These are phyloP conservation scores for Campaea margaritaria DNA, from an alignment of 2,888 invertebrate genomes.

Conservation along the genomic window DNA sequence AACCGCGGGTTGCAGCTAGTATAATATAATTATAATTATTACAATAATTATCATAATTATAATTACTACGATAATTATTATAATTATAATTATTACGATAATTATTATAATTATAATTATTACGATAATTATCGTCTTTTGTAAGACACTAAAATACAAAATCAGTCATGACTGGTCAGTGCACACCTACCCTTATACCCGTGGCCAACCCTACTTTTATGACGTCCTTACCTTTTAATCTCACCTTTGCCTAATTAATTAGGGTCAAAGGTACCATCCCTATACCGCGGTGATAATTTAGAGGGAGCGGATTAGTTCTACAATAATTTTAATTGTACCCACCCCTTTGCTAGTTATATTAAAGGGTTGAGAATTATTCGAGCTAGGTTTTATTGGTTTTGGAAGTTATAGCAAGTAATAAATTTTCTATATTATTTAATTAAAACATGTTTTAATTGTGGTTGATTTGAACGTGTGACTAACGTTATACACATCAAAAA, in stretches of 20 bases:
- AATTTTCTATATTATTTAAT: neutral
- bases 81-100: no score
- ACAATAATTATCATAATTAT: no score
- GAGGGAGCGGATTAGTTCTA: slow-evolving; percentile 48
- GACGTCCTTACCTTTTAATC: slow-evolving; percentile 70
- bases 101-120: no score
- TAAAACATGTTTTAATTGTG: neutral
- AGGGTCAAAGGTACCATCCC: slow-evolving; percentile 58
- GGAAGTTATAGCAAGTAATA: slow-evolving; percentile 1
- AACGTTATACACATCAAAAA: no score
- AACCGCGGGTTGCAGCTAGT: no score
- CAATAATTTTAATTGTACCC: slow-evolving; percentile 64
- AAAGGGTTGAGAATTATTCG: slow-evolving; percentile 21
- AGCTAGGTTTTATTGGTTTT: slow-evolving; percentile 21
- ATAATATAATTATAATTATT: no score
- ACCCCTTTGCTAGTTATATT: slow-evolving; percentile 30
- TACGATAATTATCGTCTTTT: no score
- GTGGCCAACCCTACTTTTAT: slow-evolving; percentile 56
- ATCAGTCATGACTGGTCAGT: neutral
- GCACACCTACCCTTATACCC: slow-evolving; percentile 35
- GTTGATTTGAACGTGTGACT: no score
- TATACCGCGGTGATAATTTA: slow-evolving; percentile 44
- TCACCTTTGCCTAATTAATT: slow-evolving; percentile 75
- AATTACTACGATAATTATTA: no score
- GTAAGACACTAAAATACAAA: no score